Evolutionary conservation across 2,113 vertebrate species (phyloP), one percentile per base, ranked within the genome.

Genomic region (Oxyura jamaicensis): DNA sequence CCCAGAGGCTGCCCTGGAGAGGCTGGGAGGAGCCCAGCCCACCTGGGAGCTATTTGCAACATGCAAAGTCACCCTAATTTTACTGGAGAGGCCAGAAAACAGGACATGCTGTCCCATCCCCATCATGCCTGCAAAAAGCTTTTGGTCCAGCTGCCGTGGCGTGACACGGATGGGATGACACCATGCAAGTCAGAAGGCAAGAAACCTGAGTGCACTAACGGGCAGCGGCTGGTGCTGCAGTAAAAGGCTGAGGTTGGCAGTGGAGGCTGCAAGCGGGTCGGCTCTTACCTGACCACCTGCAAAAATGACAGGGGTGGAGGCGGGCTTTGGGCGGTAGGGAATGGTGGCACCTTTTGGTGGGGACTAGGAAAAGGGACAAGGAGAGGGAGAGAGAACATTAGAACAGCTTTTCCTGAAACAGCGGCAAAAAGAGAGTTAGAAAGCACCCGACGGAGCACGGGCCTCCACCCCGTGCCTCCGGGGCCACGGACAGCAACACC

Each of bases 191-290:
- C 98, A 98, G 98, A 98, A 98, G 98, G 97, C 96, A 96, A 98
- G 99, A 99, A 99, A 99, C 99, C 99, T 99, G 99, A 99, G 98
- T 98, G 99, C 98, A 99, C 99, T 99, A 99, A 99, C 99, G 98
- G 99, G 99, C 99, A 99, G 99, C 99, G 99, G 99, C 99, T 99
- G 99, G 98, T 99, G 98, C 98, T 99, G 98, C 98, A 99, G 98
- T 99, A 98, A 99, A 98, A 98, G 98, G 98, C 98, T 98, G 96
- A 98, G 98, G 99, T 99, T 99, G 98, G 98, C 98, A 98, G 98
- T 97, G 97, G 98, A 98, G 98, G 98, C 99, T 98, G 99, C 99
- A 98, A 98, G 98, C 95, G 98, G 98, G 97, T 99, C 98, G 98
- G 98, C 98, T 98, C 99, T 99, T 99, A 99, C 99, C 99, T 99